These are phyloP conservation scores for Osmerus mordax DNA, from an alignment of 2,113 vertebrate genomes.

Conservation along the genomic window DNA sequence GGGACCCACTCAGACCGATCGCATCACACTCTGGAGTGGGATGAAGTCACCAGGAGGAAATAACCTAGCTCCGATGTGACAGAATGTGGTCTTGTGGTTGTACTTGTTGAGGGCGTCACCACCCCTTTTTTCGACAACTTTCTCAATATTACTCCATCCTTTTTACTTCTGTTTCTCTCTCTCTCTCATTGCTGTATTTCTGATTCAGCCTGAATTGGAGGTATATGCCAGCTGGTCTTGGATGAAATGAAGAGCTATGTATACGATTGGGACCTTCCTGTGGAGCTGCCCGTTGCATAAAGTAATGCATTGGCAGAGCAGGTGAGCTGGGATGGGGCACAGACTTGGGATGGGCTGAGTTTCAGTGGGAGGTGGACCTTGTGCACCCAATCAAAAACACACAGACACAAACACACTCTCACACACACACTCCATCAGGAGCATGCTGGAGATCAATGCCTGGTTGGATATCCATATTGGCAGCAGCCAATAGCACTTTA, in stretches of 20 bases:
- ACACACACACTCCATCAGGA: neutral
- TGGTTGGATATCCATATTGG: neutral
- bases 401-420: too few species aligned
- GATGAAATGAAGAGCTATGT: neutral
- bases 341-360: neutral
- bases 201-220: neutral
- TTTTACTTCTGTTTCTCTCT: neutral
- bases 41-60: neutral
- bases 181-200: neutral
- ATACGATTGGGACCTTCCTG: neutral
- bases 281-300: neutral
- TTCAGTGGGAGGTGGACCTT: too few species aligned
- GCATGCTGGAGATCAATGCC: neutral
- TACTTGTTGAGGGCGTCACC: too few species aligned
- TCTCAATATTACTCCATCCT: neutral
- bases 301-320: neutral
- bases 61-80: neutral
- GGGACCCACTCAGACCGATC: neutral
- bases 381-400: too few species aligned
- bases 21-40: neutral
- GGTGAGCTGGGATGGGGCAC: neutral
- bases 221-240: neutral
- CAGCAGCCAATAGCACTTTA: constrained; percentile 5
- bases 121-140: neutral
- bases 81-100: too few species aligned